phyloP scores from a whole-genome alignment of 2,113 vertebrate genomes.

The Phalacrocorax carbo region DNA sequence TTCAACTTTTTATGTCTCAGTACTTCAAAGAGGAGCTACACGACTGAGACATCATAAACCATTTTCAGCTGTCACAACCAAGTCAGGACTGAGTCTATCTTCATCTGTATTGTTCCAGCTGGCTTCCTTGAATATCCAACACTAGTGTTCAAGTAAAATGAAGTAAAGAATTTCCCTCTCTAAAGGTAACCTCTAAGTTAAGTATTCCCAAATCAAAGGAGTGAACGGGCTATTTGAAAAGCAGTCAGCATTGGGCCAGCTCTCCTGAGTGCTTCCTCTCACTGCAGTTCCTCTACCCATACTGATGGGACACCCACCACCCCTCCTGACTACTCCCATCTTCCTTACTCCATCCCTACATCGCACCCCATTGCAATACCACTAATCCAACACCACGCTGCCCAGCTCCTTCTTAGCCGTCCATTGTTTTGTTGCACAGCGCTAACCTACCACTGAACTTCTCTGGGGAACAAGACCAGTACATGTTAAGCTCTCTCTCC shows the following conservation, averaged over 20 bases:
- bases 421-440: not conserved
- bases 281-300: not conserved
- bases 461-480: not conserved
- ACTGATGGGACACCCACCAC: fast-evolving
- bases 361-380: not conserved
- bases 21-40: not conserved
- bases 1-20: not conserved
- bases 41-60: not conserved
- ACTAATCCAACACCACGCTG: fast-evolving
- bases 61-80: not conserved
- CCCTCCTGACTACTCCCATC: not conserved
- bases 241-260: not conserved
- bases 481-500: not conserved
- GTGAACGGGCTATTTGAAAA: not conserved
- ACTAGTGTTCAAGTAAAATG: not conserved
- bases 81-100: not conserved
- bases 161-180: not conserved
- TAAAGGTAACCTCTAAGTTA: not conserved
- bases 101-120: not conserved
- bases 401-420: not conserved
- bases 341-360: not conserved
- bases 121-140: not conserved
- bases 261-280: not conserved
- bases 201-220: not conserved
- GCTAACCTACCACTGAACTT: not conserved